Evolutionary conservation across 2,797 vertebrate species (phyloP), one percentile per base, ranked within the genome.

Genomic region (Manis pentadactyla): DNA sequence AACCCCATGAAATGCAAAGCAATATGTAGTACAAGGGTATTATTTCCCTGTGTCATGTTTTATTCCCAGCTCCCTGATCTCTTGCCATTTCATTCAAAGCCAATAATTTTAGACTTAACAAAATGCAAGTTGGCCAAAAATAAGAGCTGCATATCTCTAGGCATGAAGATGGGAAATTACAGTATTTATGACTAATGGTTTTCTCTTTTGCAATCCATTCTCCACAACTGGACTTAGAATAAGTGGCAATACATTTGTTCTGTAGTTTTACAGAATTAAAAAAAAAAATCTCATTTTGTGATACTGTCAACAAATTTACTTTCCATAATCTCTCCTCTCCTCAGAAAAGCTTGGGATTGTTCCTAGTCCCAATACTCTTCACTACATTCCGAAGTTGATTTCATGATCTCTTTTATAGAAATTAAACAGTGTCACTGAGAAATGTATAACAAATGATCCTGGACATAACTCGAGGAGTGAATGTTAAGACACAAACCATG

Each of bases 381-480:
- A 39, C 57, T 95, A 34, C 42, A 96, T 97, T 97, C 94, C 69
- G 83, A 97, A 97, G 92, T 93, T 66, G 92, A 81, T 97, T 97
- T 94, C 75, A 64, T 82, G 79, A 39, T 96, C 39, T 89, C 55
- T 91, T 96, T 96, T 90, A 3, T 55, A 66, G 86, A 98, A 97
- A 98, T 97, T 96, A 98, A 97, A 95, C 37, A 92, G 2, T 91
- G 53, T 86, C 90, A 66, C 23, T 82, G n/a, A 97, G 59, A 95
- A 97, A 94, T 95, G 21, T n/a, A 27, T 51, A 93, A 84, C 85
- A 95, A 94, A 96, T 95, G 0, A 57, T 57, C 21, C 77, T 84
- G 37, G 55, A 61, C 23, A 95, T 88, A 86, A 86, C 12, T 73
- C 59, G 5, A 29, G 34, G 88, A 68, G 0, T 29, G 13, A 42